A percentile compares a stretch with the other conserved stretches of the same genome.
phyloP scores from a whole-genome alignment of 2,113 vertebrate genomes.

The Sitta europaea region DNA sequence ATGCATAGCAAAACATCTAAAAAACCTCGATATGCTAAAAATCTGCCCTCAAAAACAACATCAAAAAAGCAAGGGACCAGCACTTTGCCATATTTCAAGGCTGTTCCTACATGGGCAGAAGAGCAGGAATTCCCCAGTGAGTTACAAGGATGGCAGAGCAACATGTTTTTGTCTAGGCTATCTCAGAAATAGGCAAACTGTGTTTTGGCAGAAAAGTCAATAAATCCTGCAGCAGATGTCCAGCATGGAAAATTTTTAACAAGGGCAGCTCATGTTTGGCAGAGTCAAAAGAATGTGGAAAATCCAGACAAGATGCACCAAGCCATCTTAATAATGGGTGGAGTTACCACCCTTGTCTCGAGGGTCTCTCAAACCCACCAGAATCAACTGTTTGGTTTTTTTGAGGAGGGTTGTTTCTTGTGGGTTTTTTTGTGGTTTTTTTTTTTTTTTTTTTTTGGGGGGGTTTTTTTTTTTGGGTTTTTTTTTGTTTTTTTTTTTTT shows the following conservation, averaged over 20 bases:
- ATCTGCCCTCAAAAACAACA: not conserved
- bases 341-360: not conserved
- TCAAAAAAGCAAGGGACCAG: not conserved
- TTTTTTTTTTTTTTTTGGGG: not conserved
- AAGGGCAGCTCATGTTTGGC: not conserved
- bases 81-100: not conserved
- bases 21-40: not conserved
- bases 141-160: not conserved
- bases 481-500: not conserved
- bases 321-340: not conserved
- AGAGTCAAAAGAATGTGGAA: conserved; percentile 27
- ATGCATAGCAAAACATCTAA: not conserved
- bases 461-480: no score
- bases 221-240: conserved; percentile 55
- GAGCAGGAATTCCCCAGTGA: not conserved
- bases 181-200: conserved; percentile 2
- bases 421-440: not conserved
- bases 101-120: not conserved
- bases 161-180: not conserved
- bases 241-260: conserved; percentile 52
- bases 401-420: not conserved
- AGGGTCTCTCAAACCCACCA: fast-evolving
- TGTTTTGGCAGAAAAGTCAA: conserved; percentile 50
- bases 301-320: not conserved
- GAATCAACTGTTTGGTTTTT: not conserved